Evolutionary conservation across 2,113 vertebrate genomes (phyloP).

Genomic region (Embiotoca jacksoni): DNA sequence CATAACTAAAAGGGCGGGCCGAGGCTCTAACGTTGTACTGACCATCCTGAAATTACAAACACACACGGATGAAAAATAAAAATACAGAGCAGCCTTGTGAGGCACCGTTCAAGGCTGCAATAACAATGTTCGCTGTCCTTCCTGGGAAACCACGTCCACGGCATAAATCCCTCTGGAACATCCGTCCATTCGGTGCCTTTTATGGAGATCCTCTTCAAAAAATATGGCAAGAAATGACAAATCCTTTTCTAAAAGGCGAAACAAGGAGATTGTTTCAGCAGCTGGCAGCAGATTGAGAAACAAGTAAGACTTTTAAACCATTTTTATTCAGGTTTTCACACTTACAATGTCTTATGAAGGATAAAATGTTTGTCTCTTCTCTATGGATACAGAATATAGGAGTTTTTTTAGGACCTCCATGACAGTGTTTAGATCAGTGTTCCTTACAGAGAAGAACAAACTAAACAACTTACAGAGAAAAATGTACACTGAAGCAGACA

Average conservation of each 20-base stretch:
- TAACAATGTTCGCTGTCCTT: slow-evolving; percentile 45
- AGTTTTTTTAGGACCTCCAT: background rate
- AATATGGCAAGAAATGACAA: background rate
- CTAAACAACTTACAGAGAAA: slow-evolving; percentile 2
- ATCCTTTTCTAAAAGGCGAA: slow-evolving; percentile 13
- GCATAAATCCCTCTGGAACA: slow-evolving; percentile 6
- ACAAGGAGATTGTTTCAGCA: background rate
- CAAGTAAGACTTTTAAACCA: slow-evolving; percentile 57
- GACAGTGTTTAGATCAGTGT: background rate
- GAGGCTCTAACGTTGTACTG: too few relatives aligned
- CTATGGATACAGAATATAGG: background rate
- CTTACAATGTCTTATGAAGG: background rate
- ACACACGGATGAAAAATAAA: slow-evolving; percentile 29
- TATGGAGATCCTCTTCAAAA: slow-evolving; percentile 17
- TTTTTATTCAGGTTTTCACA: slow-evolving; percentile 23
- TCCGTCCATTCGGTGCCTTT: background rate
- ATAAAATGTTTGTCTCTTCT: background rate
- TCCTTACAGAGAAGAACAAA: background rate
- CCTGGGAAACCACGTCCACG: slow-evolving; percentile 15
- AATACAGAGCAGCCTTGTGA: slow-evolving; percentile 65
- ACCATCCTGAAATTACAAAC: background rate
- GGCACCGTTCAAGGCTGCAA: slow-evolving; percentile 63
- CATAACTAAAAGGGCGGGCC: too few relatives aligned
- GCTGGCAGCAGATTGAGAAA: slow-evolving; percentile 8
- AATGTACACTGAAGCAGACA: too few relatives aligned